These are phyloP conservation scores for Drosophila neocordata DNA, from an alignment of 1,140 invertebrate genomes.

Conservation along the genomic window DNA sequence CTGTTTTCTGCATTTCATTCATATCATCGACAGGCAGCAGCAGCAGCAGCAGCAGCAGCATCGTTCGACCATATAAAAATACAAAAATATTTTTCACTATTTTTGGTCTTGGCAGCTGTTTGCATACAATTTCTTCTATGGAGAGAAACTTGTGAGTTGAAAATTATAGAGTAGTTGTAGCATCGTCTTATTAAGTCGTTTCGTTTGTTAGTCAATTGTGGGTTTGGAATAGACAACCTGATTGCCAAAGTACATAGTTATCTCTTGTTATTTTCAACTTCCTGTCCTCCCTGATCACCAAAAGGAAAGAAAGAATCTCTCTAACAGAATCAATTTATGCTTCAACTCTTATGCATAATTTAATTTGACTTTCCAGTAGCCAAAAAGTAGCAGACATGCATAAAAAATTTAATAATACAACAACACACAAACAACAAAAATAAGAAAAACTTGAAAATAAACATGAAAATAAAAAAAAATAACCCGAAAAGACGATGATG, in stretches of 20 bases:
- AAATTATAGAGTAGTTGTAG: conserved; percentile 48
- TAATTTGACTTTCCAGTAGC: conserved; percentile 53
- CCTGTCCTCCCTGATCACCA: conserved; percentile 11
- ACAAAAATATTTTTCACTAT: conserved; percentile 70
- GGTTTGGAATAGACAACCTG: conserved; percentile 16
- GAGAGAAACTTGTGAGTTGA: conserved; percentile 37
- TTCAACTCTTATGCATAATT: conserved; percentile 41
- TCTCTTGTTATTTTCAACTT: conserved; percentile 40
- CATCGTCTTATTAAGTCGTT: conserved; percentile 74
- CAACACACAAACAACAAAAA: conserved; percentile 44
- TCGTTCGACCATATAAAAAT: conserved; percentile 31
- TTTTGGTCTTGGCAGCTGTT: conserved; percentile 59
- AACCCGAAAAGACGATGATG: conserved; percentile 32
- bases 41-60: conserved; percentile 24
- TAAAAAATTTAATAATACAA: conserved; percentile 27
- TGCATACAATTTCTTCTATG: conserved; percentile 4
- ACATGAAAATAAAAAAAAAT: too few species aligned
- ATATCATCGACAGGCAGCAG: conserved; percentile 56
- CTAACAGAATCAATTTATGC: not conserved
- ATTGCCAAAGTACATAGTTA: conserved; percentile 35
- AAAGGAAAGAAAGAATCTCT: not conserved
- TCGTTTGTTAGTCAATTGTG: conserved; percentile 36
- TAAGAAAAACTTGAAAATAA: too few species aligned
- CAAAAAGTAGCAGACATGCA: conserved; percentile 44
- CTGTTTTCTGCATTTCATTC: conserved; percentile 70